phyloP scores from a whole-genome alignment of 2,113 vertebrate species.

The Amphiprion ocellaris region DNA sequence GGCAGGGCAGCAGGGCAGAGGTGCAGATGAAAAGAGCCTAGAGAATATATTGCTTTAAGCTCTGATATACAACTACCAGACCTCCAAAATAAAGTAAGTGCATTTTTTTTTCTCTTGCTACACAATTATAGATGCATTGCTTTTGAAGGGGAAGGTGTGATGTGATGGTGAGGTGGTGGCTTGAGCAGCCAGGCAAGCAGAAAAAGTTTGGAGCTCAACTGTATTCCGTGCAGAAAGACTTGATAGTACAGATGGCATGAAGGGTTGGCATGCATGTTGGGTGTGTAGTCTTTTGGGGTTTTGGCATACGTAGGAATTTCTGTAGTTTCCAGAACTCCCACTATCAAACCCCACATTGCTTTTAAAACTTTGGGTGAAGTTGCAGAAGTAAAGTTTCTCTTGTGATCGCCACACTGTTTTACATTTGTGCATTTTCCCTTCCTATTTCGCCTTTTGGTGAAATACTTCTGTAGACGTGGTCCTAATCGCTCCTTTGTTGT shows the following conservation, averaged over 20 bases:
- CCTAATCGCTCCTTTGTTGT: constrained; percentile 66
- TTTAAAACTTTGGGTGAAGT: constrained; percentile 35
- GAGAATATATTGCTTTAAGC: constrained; percentile 75
- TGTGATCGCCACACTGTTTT: constrained; percentile 46
- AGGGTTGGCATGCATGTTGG: constrained; percentile 24
- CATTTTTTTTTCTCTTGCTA: constrained; percentile 15
- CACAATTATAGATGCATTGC: constrained; percentile 16
- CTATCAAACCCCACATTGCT: not conserved
- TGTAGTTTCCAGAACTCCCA: not conserved
- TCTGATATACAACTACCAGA: constrained; percentile 78
- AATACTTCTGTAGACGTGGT: constrained; percentile 46
- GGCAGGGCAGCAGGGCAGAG: constrained; percentile 75
- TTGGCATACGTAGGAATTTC: constrained; percentile 17
- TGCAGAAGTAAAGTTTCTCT: constrained; percentile 13
- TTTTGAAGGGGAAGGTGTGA: constrained; percentile 14
- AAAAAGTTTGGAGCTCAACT: constrained; percentile 26
- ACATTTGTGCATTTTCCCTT: constrained; percentile 29
- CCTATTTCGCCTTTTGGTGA: constrained; percentile 31
- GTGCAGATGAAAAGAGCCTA: constrained; percentile 80
- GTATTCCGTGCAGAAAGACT: constrained; percentile 22
- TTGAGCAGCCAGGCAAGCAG: constrained; percentile 20
- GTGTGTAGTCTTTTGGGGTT: not conserved
- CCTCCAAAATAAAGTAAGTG: constrained; percentile 85
- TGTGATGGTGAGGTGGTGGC: constrained; percentile 22
- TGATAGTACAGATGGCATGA: not conserved